Evolutionary conservation across 2,888 invertebrate genomes (phyloP), one percentile per base, ranked within the genome.

Genomic region (Brachynemurus nebulosus): DNA sequence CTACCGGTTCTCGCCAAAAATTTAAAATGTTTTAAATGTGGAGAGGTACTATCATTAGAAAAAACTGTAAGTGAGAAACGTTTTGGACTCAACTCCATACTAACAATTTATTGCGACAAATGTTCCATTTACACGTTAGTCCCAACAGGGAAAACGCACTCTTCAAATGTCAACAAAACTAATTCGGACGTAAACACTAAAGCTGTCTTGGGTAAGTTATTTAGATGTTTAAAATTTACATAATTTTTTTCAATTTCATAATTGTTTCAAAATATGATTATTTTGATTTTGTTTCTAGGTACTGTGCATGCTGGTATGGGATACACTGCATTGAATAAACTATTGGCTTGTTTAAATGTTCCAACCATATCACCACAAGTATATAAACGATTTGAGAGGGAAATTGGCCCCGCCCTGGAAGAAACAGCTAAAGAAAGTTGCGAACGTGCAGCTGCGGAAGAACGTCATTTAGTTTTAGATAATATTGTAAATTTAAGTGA

Each of bases 371-470:
- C 39, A 16, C 12, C 6, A 12, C 16, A 41, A 25, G 14, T 47
- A 9, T 35, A 20, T n/a, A 25, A 41, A 11, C 44, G 47, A 19
- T 52, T 51, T 39, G 50, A 53, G 36, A 42, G 45, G 21, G 36
- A 47, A 44, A 38, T 51, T 36, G 52, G 51, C 8, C 42, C 47
- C 17, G 40, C 39, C 7, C 45, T 53, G n/a, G 49, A 52, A 40
- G 38, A 48, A 40, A 45, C 44, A 16, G 50, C 52, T 25, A 34
- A 40, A 20, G 46, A 53, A 14, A 54, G 50, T 23, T 53, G 52
- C 34, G 36, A 44, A 42, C 44, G 41, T 25, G 49, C 47, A 37
- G 49, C 50, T 18, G 38, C 12, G 34, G 45, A 49, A 42, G 52
- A 53, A 33, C 47, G 47, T 18, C 17, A 11, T 16, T 43, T 51